These are phyloP conservation scores for Cheilosia vulpina DNA, from an alignment of 2,888 invertebrate genomes.

Conservation along the genomic window DNA sequence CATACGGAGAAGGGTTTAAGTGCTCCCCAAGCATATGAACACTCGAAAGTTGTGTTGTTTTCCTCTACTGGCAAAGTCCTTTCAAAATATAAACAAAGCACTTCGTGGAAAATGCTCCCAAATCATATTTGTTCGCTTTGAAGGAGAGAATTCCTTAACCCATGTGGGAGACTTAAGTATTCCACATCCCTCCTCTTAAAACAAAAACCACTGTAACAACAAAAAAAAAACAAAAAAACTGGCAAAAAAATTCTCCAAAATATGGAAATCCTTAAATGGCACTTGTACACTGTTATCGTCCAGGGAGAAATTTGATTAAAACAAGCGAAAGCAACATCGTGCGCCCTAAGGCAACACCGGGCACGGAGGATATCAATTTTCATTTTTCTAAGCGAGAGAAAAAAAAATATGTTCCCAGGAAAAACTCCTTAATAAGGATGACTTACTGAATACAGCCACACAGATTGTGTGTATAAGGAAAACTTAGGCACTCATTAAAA, in stretches of 20 bases:
- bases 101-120: conserved; percentile 39
- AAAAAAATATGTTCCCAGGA: neutral
- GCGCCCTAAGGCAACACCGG: conserved; percentile 32
- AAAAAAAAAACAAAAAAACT: neutral
- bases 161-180: conserved; percentile 65
- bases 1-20: conserved; percentile 57
- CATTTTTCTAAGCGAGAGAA: conserved; percentile 30
- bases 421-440: conserved; percentile 21
- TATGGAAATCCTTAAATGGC: conserved; percentile 60
- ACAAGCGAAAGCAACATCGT: conserved; percentile 5
- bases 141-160: conserved; percentile 63
- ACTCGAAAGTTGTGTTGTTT: conserved; percentile 37
- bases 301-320: conserved; percentile 59
- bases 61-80: conserved; percentile 39
- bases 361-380: conserved; percentile 50
- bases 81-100: conserved; percentile 64
- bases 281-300: conserved; percentile 49
- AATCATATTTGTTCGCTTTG: conserved; percentile 62
- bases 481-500: conserved; percentile 50
- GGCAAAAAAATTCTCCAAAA: conserved; percentile 35
- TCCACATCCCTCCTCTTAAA: conserved; percentile 8
- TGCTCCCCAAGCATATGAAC: conserved; percentile 60
- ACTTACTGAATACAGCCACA: conserved; percentile 3
- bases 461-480: conserved; percentile 19
- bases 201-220: neutral